phyloP scores from a whole-genome alignment of 2,888 invertebrate genomes.

The Heliconius sara region DNA sequence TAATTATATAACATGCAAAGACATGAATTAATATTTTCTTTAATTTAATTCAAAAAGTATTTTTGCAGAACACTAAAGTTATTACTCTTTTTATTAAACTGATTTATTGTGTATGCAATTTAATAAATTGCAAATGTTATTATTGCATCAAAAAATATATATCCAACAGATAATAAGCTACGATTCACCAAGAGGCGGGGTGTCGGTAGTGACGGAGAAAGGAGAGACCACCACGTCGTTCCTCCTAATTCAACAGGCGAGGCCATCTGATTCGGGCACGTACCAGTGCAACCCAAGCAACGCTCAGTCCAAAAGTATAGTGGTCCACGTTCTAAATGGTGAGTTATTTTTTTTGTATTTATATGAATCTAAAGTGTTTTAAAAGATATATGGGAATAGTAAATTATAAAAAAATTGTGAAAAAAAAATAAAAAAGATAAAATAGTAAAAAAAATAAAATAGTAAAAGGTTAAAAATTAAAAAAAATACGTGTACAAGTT shows the following conservation, averaged over 20 bases:
- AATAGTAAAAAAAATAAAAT: too few relatives aligned
- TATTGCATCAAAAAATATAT: background rate
- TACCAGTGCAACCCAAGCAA: conserved; percentile 98
- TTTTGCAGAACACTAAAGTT: too few relatives aligned
- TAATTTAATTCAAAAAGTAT: too few relatives aligned
- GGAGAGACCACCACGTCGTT: conserved; percentile 95
- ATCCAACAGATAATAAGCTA: conserved; percentile 94
- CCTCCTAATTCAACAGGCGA: conserved; percentile 93
- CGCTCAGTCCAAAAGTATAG: conserved; percentile 94
- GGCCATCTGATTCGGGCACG: conserved; percentile 93
- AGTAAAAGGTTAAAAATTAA: too few relatives aligned
- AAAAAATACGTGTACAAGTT: background rate
- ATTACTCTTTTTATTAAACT: too few relatives aligned
- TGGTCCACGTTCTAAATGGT: conserved; percentile 97
- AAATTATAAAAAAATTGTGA: too few relatives aligned
- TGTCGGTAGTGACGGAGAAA: conserved; percentile 95
- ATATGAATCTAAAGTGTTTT: background rate
- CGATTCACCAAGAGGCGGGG: conserved; percentile 95
- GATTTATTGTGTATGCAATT: too few relatives aligned
- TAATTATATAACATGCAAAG: too few relatives aligned
- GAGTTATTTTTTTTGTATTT: conserved; percentile 66
- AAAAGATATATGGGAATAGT: too few relatives aligned
- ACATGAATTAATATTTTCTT: too few relatives aligned
- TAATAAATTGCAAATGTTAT: background rate
- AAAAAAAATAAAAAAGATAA: too few relatives aligned